Conservation (phyloP, 2,113 vertebrate species). For the Hemichromis elongatus region DNA sequence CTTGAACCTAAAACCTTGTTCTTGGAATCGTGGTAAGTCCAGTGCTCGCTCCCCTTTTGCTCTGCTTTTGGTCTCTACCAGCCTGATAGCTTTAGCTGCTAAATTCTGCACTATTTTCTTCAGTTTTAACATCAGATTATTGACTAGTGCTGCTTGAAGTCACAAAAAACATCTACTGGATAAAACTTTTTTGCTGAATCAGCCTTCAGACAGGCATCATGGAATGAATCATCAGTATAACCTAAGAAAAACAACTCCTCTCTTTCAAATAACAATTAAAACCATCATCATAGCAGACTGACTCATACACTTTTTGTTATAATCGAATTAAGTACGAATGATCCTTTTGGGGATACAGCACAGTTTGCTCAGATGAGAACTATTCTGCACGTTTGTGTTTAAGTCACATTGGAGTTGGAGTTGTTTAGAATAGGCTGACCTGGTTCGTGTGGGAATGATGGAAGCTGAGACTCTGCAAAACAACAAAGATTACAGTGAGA, state of each 20-base stretch:
- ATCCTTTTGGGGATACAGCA: not conserved
- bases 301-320: not conserved
- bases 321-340: not conserved
- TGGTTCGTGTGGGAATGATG: conserved; percentile 13
- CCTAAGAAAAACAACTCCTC: not conserved
- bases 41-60: not conserved
- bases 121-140: not conserved
- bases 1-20: not conserved
- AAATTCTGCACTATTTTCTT: not conserved
- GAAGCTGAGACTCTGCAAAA: not conserved
- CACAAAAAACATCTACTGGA: not conserved
- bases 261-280: not conserved
- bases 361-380: not conserved
- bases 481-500: conserved; percentile 8
- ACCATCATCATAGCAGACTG: not conserved
- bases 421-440: conserved; percentile 2
- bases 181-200: not conserved
- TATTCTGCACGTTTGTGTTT: conserved; percentile 4
- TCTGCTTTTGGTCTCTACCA: not conserved
- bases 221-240: not conserved
- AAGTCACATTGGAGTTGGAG: not conserved
- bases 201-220: not conserved
- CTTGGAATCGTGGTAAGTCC: not conserved
- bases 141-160: not conserved
- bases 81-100: not conserved